Evolutionary conservation across 1,140 invertebrate species (phyloP), one percentile per base, ranked within the genome.

Genomic region (Lepidurus couesii): DNA sequence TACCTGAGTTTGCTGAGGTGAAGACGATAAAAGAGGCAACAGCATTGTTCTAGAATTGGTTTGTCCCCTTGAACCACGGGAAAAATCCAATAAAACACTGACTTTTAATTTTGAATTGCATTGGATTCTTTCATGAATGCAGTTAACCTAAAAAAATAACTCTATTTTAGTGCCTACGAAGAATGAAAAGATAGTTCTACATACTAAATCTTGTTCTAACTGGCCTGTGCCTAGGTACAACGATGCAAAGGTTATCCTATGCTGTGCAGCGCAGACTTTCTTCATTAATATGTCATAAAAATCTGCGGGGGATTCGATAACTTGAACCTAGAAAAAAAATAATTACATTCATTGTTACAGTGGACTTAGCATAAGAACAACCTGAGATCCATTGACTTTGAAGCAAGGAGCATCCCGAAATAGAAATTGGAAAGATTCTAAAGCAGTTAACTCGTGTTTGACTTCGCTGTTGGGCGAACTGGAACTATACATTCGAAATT

Each of bases 171-270:
- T 42, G 42, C 80, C 24, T 42, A 24, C 13, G 8, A 34, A 4
- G 0, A 34, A 34, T 34, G 1, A 34, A 34, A 4, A 34, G 34
- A 34, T 34, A 34, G 3, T 4, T 43, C 43, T 74, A 83, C 84
- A 84, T 86, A 93, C 92, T 83, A 99, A 85, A 79, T 92, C 87
- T 78, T 89, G 87, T 86, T 99, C 97, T 79, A 97, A 85, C 43
- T 88, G 83, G 1, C 96, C 96, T 79, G 91, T 97, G 73, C 98
- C 98, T 53, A 99, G 86, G 84, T 99, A 99, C 7, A 99, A 86
- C 75, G 97, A 98, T 2, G 96, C 92, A 75, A 99, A 85, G 0
- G 92, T 91, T 82, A 99, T 93, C 82, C 97, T 89, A 76, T 87
- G 86, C 80, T 90, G 90, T 2, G 96, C 93, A 80, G 84, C 86